phyloP scores from a whole-genome alignment of 2,797 vertebrate species.

The Tolypeutes matacus region DNA sequence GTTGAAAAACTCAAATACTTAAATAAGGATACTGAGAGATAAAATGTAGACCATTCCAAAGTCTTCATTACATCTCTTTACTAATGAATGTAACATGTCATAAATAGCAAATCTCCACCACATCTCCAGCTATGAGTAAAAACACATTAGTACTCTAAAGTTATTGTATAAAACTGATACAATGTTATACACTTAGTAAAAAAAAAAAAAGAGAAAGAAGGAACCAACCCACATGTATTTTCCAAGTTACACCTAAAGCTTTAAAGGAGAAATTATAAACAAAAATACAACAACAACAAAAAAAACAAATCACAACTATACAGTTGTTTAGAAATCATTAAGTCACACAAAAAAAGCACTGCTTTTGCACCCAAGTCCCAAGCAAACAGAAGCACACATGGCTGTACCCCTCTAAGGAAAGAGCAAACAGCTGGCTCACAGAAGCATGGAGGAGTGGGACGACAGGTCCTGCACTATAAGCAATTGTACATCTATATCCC shows the following conservation, averaged over 20 bases:
- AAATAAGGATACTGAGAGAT: constrained; percentile 39
- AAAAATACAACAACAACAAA: too few relatives aligned
- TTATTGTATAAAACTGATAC: constrained; percentile 56
- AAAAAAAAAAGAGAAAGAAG: constrained; percentile 40
- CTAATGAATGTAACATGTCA: constrained; percentile 57
- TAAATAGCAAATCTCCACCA: background rate
- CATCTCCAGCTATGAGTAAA: constrained; percentile 45
- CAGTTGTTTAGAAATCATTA: constrained; percentile 51
- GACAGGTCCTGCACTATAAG: background rate
- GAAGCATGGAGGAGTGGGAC: background rate
- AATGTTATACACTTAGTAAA: background rate
- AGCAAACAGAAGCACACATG: background rate
- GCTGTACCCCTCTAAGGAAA: background rate
- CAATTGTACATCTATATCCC: background rate
- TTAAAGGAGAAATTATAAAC: background rate
- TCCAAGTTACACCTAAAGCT: constrained; percentile 30
- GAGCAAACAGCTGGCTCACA: background rate
- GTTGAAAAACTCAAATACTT: constrained; percentile 59
- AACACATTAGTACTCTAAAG: constrained; percentile 8
- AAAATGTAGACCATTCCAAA: constrained; percentile 37
- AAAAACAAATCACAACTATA: constrained; percentile 36
- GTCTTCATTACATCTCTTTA: constrained; percentile 65
- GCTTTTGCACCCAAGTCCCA: background rate
- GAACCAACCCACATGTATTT: constrained; percentile 17
- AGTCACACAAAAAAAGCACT: constrained; percentile 54